phyloP scores from a whole-genome alignment of 2,113 vertebrate genomes.

The Heterocephalus glaber region DNA sequence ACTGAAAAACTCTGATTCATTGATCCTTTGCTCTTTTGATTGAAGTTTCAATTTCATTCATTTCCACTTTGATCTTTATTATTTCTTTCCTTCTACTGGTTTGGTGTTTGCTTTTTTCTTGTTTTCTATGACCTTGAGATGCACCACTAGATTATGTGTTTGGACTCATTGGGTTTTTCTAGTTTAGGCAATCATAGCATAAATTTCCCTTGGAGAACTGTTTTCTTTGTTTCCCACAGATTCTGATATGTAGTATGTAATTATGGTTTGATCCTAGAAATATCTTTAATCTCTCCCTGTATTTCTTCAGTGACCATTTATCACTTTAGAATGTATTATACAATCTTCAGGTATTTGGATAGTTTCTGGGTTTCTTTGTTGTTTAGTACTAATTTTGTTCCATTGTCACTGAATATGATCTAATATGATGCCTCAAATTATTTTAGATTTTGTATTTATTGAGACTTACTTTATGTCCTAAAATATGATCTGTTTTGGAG shows the following conservation, averaged over 20 bases:
- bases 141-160: too few relatives aligned
- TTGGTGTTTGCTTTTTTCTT: neutral
- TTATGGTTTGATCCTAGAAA: neutral
- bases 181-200: neutral
- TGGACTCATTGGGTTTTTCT: neutral
- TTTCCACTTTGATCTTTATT: neutral
- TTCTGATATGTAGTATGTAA: neutral
- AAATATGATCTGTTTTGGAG: too few relatives aligned
- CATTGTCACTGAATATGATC: neutral
- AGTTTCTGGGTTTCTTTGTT: neutral
- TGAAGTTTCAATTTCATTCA: neutral
- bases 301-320: neutral
- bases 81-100: neutral
- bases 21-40: neutral
- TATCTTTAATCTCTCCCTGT: neutral
- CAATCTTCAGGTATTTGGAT: neutral
- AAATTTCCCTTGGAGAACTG: neutral
- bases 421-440: neutral
- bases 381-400: neutral
- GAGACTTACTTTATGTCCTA: neutral
- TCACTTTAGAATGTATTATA: neutral
- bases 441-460: neutral
- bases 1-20: neutral
- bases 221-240: neutral
- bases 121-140: too few relatives aligned